Percentiles rank a stretch among this genome's conserved stretches.
Conservation (phyloP, 2,888 invertebrate species). For the Dasysyrphus albostriatus region DNA sequence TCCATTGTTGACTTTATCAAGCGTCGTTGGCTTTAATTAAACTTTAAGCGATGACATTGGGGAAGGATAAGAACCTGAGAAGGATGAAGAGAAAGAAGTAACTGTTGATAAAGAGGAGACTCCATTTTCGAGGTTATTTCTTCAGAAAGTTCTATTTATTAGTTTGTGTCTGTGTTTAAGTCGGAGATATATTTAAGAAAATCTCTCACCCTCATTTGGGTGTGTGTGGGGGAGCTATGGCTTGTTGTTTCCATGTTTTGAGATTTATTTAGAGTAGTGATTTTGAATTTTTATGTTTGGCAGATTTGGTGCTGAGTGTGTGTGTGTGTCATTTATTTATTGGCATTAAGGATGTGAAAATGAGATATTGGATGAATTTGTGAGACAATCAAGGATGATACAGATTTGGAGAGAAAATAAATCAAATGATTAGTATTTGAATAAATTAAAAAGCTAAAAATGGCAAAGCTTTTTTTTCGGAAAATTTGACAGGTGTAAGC, state of each 20-base stretch:
- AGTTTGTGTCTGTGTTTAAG: neutral
- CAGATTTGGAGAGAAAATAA: neutral
- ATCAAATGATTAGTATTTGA: constrained; percentile 6
- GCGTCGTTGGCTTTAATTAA: constrained; percentile 75
- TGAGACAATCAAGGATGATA: neutral
- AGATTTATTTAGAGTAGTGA: constrained; percentile 38
- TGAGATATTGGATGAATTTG: constrained; percentile 6
- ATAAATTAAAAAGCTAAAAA: neutral
- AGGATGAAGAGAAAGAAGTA: neutral
- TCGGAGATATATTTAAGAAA: constrained; percentile 2
- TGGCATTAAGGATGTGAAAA: constrained; percentile 3
- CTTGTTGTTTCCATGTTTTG: constrained; percentile 17
- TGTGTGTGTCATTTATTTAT: constrained; percentile 11
- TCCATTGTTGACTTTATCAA: constrained; percentile 74
- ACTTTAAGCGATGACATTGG: constrained; percentile 73
- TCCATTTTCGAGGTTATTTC: constrained; percentile 25
- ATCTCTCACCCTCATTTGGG: constrained; percentile 21
- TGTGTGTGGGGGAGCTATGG: neutral
- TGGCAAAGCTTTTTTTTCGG: neutral
- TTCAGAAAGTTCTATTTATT: constrained; percentile 8
- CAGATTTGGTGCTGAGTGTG: constrained; percentile 20
- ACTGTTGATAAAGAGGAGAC: constrained; percentile 9
- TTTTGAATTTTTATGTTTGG: constrained; percentile 56
- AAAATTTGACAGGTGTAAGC: neutral
- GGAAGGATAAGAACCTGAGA: constrained; percentile 47